Evolutionary conservation across 2,113 vertebrate genomes (phyloP).

Genomic region (Piliocolobus tephrosceles): DNA sequence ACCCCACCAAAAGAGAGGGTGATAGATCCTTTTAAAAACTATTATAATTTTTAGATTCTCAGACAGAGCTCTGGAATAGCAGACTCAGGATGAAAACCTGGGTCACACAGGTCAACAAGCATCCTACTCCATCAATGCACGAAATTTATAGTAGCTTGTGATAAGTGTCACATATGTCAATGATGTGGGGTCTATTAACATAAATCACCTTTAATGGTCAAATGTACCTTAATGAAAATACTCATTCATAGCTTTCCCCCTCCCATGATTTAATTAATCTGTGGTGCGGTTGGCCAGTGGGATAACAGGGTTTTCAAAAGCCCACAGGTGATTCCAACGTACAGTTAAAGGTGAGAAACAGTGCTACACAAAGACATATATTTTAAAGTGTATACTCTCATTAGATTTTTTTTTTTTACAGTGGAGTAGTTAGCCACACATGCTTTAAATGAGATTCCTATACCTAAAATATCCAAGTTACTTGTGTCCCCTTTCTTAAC

Average conservation of each 20-base stretch:
- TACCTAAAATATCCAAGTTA: neutral
- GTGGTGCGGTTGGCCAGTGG: neutral
- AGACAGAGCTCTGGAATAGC: neutral
- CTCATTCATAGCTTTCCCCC: neutral
- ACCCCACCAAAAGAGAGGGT: neutral
- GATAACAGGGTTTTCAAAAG: neutral
- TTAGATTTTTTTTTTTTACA: neutral
- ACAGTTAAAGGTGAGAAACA: neutral
- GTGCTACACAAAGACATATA: neutral
- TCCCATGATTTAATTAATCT: no score
- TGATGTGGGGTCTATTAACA: neutral
- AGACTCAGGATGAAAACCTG: neutral
- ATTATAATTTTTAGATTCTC: neutral
- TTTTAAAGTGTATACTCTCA: neutral
- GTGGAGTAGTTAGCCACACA: neutral
- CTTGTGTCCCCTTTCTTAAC: neutral
- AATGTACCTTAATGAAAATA: neutral
- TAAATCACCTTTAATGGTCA: neutral
- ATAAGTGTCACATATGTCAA: rapidly evolving
- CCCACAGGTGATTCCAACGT: neutral
- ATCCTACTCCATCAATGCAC: no score
- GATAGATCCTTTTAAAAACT: neutral
- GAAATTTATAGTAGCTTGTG: neutral
- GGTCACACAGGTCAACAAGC: neutral
- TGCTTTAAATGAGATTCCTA: neutral